These are phyloP conservation scores for Bufotes viridis DNA, from an alignment of 2,797 vertebrate species.

Conservation along the genomic window DNA sequence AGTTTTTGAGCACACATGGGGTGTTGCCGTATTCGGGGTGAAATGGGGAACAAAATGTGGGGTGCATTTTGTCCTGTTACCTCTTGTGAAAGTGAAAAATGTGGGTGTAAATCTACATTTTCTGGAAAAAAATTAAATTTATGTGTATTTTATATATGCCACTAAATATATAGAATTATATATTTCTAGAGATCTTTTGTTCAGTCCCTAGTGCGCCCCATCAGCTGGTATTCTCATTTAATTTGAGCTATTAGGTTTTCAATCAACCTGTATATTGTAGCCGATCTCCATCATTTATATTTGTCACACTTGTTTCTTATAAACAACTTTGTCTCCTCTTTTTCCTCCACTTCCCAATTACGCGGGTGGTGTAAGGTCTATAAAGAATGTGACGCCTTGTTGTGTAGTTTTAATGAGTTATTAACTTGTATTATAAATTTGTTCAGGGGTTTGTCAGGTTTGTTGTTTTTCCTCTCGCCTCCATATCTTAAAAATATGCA, in stretches of 20 bases:
- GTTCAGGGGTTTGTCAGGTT: slow-evolving; percentile 65
- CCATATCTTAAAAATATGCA: slow-evolving; percentile 74
- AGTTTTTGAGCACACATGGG: too few relatives aligned
- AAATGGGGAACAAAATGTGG: too few relatives aligned
- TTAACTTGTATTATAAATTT: slow-evolving; percentile 74
- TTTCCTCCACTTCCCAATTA: slow-evolving; percentile 9
- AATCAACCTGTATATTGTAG: slow-evolving; percentile 44
- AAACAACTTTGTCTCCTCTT: slow-evolving; percentile 35
- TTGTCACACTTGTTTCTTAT: slow-evolving; percentile 35
- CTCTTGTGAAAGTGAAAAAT: too few relatives aligned
- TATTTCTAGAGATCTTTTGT: neutral
- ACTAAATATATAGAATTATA: neutral
- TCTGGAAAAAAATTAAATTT: too few relatives aligned
- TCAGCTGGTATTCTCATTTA: neutral
- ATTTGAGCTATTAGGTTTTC: slow-evolving; percentile 39
- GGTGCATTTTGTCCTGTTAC: too few relatives aligned
- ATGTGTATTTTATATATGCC: neutral
- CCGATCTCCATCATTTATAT: slow-evolving; percentile 24
- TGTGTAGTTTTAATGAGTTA: slow-evolving; percentile 66
- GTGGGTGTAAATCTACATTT: too few relatives aligned
- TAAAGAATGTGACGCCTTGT: slow-evolving; percentile 56
- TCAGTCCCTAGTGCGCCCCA: neutral
- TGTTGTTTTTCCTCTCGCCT: slow-evolving; percentile 65
- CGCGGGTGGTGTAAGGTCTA: slow-evolving; percentile 9
- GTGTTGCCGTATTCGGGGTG: too few relatives aligned